Conservation (phyloP, 1,140 invertebrate genomes). For the Mylabris phalerata region DNA sequence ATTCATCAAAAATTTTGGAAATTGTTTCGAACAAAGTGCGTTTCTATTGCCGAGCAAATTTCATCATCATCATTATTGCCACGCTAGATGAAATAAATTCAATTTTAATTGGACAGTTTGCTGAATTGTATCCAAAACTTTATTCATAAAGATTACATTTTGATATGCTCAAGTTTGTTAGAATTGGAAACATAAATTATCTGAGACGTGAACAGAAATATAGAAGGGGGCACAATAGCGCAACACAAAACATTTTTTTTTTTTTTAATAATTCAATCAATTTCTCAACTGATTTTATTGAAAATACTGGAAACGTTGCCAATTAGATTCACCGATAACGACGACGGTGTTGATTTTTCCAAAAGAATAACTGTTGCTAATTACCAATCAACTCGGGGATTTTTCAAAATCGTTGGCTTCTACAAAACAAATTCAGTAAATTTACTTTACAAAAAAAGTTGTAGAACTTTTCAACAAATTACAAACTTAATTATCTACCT, state of each 20-base stretch:
- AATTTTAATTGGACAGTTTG: constrained; percentile 26
- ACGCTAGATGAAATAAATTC: constrained; percentile 20
- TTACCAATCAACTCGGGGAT: neutral
- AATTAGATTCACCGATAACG: too few species aligned
- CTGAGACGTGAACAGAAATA: neutral
- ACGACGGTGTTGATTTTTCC: constrained; percentile 8
- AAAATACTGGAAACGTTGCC: too few species aligned
- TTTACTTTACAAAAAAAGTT: too few species aligned
- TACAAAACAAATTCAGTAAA: too few species aligned
- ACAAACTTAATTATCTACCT: too few species aligned
- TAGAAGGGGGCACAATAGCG: too few species aligned
- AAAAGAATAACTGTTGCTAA: neutral
- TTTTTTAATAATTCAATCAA: too few species aligned
- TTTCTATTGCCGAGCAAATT: neutral
- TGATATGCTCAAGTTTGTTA: constrained; percentile 15
- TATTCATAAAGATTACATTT: constrained; percentile 24
- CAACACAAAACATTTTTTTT: too few species aligned
- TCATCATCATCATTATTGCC: neutral
- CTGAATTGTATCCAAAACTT: constrained; percentile 20
- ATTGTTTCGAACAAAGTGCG: neutral
- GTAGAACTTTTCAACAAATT: too few species aligned
- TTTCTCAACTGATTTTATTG: too few species aligned
- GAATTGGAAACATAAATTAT: constrained; percentile 16
- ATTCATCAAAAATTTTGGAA: neutral
- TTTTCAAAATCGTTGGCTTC: too few species aligned